Conservation (phyloP, 2,888 invertebrate species). For the Dione juno region DNA sequence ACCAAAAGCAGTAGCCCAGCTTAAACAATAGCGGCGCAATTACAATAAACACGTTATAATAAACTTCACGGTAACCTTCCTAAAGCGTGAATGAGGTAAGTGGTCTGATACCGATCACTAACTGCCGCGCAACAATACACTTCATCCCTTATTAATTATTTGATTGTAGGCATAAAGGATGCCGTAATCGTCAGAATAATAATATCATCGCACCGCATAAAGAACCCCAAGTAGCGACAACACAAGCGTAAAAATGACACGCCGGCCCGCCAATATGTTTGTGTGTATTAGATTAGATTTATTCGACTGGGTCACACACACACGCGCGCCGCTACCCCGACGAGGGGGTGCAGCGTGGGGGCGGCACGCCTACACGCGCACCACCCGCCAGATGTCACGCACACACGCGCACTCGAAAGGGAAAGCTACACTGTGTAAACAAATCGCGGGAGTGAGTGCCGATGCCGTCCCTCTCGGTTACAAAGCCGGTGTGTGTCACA, state of each 20-base stretch:
- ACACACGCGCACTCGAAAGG: slow-evolving; percentile 75
- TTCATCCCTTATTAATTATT: slow-evolving; percentile 84
- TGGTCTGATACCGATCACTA: slow-evolving; percentile 77
- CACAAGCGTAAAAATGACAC: slow-evolving; percentile 84
- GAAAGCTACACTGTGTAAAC: slow-evolving; percentile 83
- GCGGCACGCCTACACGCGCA: slow-evolving; percentile 66
- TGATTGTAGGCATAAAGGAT: slow-evolving; percentile 83
- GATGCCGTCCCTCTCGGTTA: slow-evolving; percentile 75
- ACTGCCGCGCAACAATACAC: slow-evolving; percentile 76
- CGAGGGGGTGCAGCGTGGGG: slow-evolving; percentile 71
- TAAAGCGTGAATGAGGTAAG: slow-evolving; percentile 72
- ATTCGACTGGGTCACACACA: slow-evolving; percentile 83
- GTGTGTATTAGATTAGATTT: slow-evolving; percentile 82
- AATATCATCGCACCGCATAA: slow-evolving; percentile 81
- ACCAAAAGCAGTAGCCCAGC: slow-evolving; percentile 28
- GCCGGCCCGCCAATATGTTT: slow-evolving; percentile 80
- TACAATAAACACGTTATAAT: slow-evolving; percentile 55
- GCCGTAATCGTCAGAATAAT: slow-evolving; percentile 83
- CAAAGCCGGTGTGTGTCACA: slow-evolving; percentile 75
- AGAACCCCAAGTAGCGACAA: slow-evolving; percentile 81
- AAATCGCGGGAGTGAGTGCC: slow-evolving; percentile 75
- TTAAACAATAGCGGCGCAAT: slow-evolving; percentile 56
- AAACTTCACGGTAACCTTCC: slow-evolving; percentile 71
- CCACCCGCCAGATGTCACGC: slow-evolving; percentile 78
- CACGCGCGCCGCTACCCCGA: slow-evolving; percentile 67